phyloP scores from a whole-genome alignment of 1,140 invertebrate species.

The Leucophenga varia region DNA sequence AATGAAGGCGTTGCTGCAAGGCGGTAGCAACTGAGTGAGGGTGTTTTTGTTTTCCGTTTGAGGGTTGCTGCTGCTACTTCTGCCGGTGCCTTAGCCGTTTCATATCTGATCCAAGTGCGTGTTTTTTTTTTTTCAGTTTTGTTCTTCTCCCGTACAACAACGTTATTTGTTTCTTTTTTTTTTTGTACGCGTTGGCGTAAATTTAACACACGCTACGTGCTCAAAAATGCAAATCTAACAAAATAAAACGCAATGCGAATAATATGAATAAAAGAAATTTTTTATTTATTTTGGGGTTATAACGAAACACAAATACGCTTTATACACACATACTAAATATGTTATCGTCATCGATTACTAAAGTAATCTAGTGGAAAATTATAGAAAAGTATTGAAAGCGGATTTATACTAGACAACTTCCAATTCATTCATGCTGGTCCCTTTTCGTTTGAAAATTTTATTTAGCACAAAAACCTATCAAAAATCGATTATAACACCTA shows the following conservation, averaged over 20 bases:
- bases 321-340: constrained; percentile 7
- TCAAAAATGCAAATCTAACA: no score
- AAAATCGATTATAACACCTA: no score
- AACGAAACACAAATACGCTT: neutral
- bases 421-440: no score
- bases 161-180: neutral
- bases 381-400: neutral
- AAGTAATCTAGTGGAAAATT: constrained; percentile 2
- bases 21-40: constrained; percentile 26
- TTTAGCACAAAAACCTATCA: no score
- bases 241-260: neutral
- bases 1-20: constrained; percentile 30
- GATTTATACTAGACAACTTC: no score
- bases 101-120: no score
- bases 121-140: no score
- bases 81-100: no score
- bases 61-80: no score
- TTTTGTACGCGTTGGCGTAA: neutral
- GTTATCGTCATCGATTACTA: constrained; percentile 3
- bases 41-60: constrained; percentile 2
- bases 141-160: no score
- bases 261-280: constrained; percentile 17
- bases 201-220: neutral
- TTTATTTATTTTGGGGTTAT: no score
- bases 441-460: no score